Evolutionary conservation across 2,113 vertebrate genomes (phyloP), one percentile per base, ranked within the genome.

Genomic region (Tenrec ecaudatus): DNA sequence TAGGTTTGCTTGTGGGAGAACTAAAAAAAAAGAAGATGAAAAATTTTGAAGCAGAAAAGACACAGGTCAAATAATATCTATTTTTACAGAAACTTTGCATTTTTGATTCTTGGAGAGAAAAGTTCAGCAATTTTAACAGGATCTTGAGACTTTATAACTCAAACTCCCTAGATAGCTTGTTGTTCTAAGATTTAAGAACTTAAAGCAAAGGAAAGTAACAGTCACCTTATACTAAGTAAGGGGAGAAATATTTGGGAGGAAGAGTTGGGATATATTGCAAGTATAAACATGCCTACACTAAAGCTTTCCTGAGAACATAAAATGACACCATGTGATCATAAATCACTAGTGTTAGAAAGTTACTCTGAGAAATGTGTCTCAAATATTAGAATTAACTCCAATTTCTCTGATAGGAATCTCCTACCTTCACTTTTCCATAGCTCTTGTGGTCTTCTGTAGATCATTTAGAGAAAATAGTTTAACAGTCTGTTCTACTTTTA

Each of bases 401-500:
- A 8, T 86, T 81, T 9, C 14, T 82, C 38, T 89, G 36, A 14
- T 64, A 19, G 5, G 57, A 29, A 27, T 64, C 23, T 11, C 3
- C 27, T 31, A 3, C 0, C 20, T 0, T 1, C 3, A 16, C 27
- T 84, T 33, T 88, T 68, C 27, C 53, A n/a, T 81, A 6, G 33
- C 36, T 85, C 33, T 62, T 80, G 9, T 68, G 25, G 60, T 20
- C n/a, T 96, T 1, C 17, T 29, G 6, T n/a, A 77, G 33, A 19
- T 92, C 64, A 64, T 29, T 83, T 87, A 75, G 17, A n/a, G n/a
- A 47, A 15, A 86, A 66, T 77, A 47, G 64, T 36, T 93, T 71
- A 36, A 12, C 25, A 33, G 6, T 60, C n/a, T 17, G 38, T 31
- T 75, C 29, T 60, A 64, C 82, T 82, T 81, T 57, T 77, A 76